phyloP scores from a whole-genome alignment of 2,113 vertebrate genomes.

The Brachyhypopomus occidentalis region DNA sequence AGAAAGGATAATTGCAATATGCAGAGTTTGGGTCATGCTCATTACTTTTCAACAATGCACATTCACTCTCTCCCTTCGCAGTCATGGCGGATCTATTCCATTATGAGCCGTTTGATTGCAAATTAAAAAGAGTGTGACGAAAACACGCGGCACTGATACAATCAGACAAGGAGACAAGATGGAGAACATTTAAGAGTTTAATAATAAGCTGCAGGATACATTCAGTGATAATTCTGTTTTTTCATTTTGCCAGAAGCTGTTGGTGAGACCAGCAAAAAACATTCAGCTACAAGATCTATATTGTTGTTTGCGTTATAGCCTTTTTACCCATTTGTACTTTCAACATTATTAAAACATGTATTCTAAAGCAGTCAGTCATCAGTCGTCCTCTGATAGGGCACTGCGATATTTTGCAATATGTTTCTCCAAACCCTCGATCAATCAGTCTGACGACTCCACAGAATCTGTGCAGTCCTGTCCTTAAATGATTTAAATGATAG shows the following conservation, averaged over 20 bases:
- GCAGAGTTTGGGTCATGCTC: conserved; percentile 46
- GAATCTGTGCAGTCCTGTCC: conserved; percentile 54
- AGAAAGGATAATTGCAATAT: conserved; percentile 52
- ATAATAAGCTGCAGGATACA: conserved; percentile 85
- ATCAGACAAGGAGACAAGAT: conserved; percentile 69
- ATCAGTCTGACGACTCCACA: conserved; percentile 56
- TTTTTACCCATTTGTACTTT: conserved; percentile 69
- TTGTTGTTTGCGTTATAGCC: conserved; percentile 74
- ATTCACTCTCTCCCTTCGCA: conserved; percentile 23
- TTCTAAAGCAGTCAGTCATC: conserved; percentile 73
- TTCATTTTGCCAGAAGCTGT: conserved; percentile 82
- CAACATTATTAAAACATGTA: conserved; percentile 71
- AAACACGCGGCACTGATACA: conserved; percentile 37
- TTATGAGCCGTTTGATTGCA: conserved; percentile 49
- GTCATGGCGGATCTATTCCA: conserved; percentile 37
- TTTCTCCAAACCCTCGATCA: conserved; percentile 57
- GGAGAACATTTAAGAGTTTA: conserved; percentile 84
- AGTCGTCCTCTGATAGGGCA: conserved; percentile 62
- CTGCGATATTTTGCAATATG: conserved; percentile 59
- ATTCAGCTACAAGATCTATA: conserved; percentile 80
- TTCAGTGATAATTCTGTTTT: conserved; percentile 84
- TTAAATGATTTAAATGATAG: conserved; percentile 54
- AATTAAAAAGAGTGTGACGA: conserved; percentile 46
- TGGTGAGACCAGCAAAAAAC: conserved; percentile 81
- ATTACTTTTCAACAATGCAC: conserved; percentile 55